Conservation (phyloP, 2,797 vertebrate genomes). For the Strix occidentalis region DNA sequence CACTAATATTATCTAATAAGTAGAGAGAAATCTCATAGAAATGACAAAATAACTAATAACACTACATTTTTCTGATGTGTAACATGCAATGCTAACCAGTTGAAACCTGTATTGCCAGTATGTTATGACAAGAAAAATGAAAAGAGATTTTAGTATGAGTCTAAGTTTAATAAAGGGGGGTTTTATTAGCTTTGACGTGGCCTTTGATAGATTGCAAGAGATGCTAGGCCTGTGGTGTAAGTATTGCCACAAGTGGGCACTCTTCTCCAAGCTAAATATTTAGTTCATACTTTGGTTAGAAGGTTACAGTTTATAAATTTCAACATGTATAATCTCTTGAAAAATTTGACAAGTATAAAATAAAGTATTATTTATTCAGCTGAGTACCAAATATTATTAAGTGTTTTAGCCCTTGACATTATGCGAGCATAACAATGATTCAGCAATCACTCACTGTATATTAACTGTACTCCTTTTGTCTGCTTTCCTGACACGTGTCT, state of each 20-base stretch:
- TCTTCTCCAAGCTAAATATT: conserved; percentile 11
- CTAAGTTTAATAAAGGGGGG: not conserved
- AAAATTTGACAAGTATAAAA: not conserved
- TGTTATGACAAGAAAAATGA: not conserved
- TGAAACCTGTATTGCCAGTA: not conserved
- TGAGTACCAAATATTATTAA: not conserved
- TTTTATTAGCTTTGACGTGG: not conserved
- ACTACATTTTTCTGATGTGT: not conserved
- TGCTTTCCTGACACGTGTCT: not conserved
- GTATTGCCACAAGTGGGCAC: conserved; percentile 54
- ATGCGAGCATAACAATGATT: not conserved
- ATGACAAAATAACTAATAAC: not conserved
- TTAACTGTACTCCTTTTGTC: not conserved
- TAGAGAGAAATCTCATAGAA: not conserved
- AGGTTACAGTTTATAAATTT: not conserved
- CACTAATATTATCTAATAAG: not conserved
- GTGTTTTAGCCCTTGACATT: not conserved
- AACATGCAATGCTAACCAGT: accelerated
- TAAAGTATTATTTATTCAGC: not conserved
- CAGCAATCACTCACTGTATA: not conserved
- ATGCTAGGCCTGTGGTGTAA: not conserved
- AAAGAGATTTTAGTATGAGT: accelerated
- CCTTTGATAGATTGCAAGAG: not conserved
- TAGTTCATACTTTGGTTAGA: not conserved
- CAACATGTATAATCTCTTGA: not conserved